phyloP scores from a whole-genome alignment of 1,140 invertebrate species.

The Sitophilus oryzae region DNA sequence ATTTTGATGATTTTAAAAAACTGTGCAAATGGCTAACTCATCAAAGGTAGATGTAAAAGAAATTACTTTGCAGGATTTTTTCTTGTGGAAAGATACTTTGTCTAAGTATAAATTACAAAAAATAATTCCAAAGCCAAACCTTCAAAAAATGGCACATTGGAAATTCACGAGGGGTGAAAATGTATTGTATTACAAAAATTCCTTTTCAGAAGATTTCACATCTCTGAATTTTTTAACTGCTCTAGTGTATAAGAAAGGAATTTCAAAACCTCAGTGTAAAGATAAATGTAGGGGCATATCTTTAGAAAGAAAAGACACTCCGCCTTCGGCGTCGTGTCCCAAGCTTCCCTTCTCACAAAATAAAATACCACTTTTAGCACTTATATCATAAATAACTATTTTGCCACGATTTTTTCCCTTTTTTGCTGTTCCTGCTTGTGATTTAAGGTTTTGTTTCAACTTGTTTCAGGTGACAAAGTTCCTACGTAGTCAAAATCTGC shows the following conservation, averaged over 20 bases:
- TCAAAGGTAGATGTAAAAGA: conserved; percentile 10
- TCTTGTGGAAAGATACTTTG: conserved; percentile 1
- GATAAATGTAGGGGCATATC: conserved; percentile 5
- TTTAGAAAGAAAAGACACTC: background rate
- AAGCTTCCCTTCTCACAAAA: too few relatives aligned
- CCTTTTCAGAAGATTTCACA: conserved; percentile 2
- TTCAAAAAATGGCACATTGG: conserved; percentile 13
- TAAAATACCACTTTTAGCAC: too few relatives aligned
- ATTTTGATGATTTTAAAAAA: conserved; percentile 36
- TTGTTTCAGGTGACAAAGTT: too few relatives aligned
- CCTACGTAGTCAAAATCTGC: too few relatives aligned
- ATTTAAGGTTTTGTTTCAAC: too few relatives aligned
- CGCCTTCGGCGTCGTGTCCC: too few relatives aligned
- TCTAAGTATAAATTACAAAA: conserved; percentile 12
- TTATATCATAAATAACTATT: too few relatives aligned
- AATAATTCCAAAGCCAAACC: conserved; percentile 12
- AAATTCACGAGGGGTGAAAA: conserved; percentile 10
- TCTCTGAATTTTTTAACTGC: conserved; percentile 6
- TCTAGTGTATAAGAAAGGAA: conserved; percentile 5
- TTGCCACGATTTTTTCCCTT: too few relatives aligned
- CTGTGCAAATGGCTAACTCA: conserved; percentile 11
- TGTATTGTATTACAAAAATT: conserved; percentile 15
- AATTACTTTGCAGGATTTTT: conserved; percentile 8
- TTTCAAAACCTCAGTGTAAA: conserved; percentile 5
- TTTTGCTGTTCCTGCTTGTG: too few relatives aligned